A percentile compares a stretch with the other conserved stretches of the same genome.
These are phyloP conservation scores for Oncopeltus fasciatus DNA, from an alignment of 1,140 invertebrate genomes.

Conservation along the genomic window DNA sequence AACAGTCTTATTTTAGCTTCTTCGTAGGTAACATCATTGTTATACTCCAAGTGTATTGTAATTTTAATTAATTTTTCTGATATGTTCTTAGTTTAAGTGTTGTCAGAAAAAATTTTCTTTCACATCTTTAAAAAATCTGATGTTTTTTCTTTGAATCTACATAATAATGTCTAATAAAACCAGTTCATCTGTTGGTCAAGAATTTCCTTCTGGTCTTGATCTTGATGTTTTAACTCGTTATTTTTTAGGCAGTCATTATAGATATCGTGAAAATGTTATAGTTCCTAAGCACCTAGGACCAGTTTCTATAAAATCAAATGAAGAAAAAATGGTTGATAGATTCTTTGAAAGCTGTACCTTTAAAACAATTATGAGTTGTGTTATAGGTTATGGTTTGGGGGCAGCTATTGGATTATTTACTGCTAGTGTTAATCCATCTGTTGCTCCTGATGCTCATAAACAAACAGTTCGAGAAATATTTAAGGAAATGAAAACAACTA, in stretches of 20 bases:
- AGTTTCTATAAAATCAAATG: slow-evolving; percentile 63
- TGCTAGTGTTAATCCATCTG: slow-evolving; percentile 68
- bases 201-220: not conserved
- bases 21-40: no score
- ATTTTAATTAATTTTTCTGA: no score
- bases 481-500: slow-evolving; percentile 81
- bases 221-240: not conserved
- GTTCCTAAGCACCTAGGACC: slow-evolving; percentile 34
- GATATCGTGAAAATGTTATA: slow-evolving; percentile 2
- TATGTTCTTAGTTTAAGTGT: no score
- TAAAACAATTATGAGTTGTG: slow-evolving; percentile 78
- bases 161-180: no score
- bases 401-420: slow-evolving; percentile 88
- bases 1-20: no score
- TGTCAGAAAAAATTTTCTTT: no score
- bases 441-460: slow-evolving; percentile 51
- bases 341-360: slow-evolving; percentile 84
- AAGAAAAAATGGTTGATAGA: slow-evolving; percentile 74
- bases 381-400: slow-evolving; percentile 84
- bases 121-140: no score
- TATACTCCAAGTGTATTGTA: no score
- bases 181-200: no score
- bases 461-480: slow-evolving; percentile 68
- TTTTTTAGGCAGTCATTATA: not conserved
- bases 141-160: no score